phyloP scores from a whole-genome alignment of 1,140 invertebrate species.

The Brachionus rotundiformis region DNA sequence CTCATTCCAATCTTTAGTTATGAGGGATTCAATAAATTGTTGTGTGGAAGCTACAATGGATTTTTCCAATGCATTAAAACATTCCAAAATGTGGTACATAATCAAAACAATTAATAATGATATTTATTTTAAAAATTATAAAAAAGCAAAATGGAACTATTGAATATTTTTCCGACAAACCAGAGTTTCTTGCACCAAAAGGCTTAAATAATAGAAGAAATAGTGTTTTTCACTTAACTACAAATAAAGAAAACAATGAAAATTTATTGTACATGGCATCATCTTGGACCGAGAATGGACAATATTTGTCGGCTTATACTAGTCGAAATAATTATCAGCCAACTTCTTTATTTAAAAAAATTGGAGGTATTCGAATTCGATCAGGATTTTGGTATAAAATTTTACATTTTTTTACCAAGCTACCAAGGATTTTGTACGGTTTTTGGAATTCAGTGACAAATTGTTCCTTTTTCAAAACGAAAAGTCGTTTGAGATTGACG shows the following conservation, averaged over 20 bases:
- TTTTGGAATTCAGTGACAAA: slow-evolving; percentile 13
- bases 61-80: slow-evolving; percentile 33
- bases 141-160: slow-evolving; percentile 20
- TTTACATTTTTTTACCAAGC: background rate
- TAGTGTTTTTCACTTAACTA: slow-evolving; percentile 25
- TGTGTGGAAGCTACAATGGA: slow-evolving; percentile 30
- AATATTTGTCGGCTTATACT: slow-evolving; percentile 28
- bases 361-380: too few relatives aligned
- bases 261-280: slow-evolving; percentile 27
- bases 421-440: background rate
- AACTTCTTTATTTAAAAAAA: slow-evolving; percentile 10
- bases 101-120: too few relatives aligned
- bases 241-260: background rate
- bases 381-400: background rate
- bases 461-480: slow-evolving; percentile 49
- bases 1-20: background rate
- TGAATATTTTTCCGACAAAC: background rate
- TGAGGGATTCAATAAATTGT: background rate
- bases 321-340: slow-evolving; percentile 1
- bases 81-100: background rate
- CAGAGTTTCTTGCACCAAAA: background rate
- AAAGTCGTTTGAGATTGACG: slow-evolving; percentile 38
- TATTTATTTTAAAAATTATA: too few relatives aligned
- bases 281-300: slow-evolving; percentile 44
- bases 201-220: background rate